Evolutionary conservation across 1,140 invertebrate genomes (phyloP), one percentile per base, ranked within the genome.

Genomic region (Cydia amplana): DNA sequence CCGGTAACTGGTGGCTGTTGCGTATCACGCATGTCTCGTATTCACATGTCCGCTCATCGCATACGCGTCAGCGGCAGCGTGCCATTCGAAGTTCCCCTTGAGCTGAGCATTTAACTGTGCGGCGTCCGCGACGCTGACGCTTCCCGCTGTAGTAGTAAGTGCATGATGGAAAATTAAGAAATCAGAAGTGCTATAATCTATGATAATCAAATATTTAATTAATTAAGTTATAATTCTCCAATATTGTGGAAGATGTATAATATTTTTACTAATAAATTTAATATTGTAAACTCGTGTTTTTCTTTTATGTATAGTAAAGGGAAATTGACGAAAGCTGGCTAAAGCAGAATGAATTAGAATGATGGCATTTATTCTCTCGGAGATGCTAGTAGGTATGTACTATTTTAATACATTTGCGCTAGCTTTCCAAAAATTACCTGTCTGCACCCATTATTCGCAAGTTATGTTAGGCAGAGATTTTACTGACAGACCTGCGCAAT

Each of bases 261-360:
- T 93, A 93, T 93, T 93, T 93, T 93, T 93, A 93, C 93, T 93
- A 93, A 93, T 93, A 93, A 93, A 93, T 93, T 93, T 91, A 91
- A 93, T 93, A 93, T 91, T 91, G 88, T 91, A 93, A 51, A 72
- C 20, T 65, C 23, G 76, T 74, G 78, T 86, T 85, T 86, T 46
- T 75, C 78, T 82, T 87, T 85, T 9, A 73, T 51, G 63, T 18
- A 64, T 18, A 18, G 9, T 12, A 46, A 16, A 18, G 49, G n/a
- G 18, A 18, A 51, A 51, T n/a, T 51, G 5, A 12, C n/a, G 12
- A 18, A 51, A 51, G 6, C 49, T 51, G n/a, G 14, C 43, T 12
- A 0, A 14, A 12, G 2, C 14, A 46, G 14, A 46, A 46, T 46
- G 14, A 46, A 46, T 14, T 46, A 40, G 7, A 40, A 40, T 40